A percentile compares a stretch with the other conserved stretches of the same genome.
phyloP scores from a whole-genome alignment of 2,113 vertebrate genomes.

The Nestor notabilis region DNA sequence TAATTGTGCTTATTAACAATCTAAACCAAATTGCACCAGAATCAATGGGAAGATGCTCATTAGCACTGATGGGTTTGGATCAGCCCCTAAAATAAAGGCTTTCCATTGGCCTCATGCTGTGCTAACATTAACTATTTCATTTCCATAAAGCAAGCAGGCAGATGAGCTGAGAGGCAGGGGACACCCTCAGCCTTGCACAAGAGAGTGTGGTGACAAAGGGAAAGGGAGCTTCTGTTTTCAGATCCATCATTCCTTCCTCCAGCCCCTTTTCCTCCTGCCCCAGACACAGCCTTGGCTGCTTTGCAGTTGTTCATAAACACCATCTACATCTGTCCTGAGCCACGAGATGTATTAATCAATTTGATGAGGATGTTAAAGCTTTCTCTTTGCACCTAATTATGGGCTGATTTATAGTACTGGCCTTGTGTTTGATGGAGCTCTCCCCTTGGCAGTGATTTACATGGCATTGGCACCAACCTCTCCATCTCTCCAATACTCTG shows the following conservation, averaged over 20 bases:
- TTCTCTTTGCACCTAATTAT: slow-evolving; percentile 82
- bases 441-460: slow-evolving; percentile 76
- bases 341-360: slow-evolving; percentile 78
- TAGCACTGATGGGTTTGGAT: not conserved
- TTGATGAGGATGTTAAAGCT: slow-evolving; percentile 82
- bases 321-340: slow-evolving; percentile 72
- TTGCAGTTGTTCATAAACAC: slow-evolving; percentile 66
- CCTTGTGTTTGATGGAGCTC: slow-evolving; percentile 73
- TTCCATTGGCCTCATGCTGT: not conserved
- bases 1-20: not conserved
- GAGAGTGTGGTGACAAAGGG: not conserved
- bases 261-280: not conserved
- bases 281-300: slow-evolving; percentile 4
- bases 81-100: not conserved
- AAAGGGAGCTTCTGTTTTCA: not conserved
- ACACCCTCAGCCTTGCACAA: not conserved
- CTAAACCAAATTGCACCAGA: not conserved
- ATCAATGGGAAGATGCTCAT: not conserved
- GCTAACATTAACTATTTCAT: not conserved
- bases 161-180: not conserved
- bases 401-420: slow-evolving; percentile 80
- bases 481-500: slow-evolving; percentile 61
- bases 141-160: not conserved
- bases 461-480: slow-evolving; percentile 60
- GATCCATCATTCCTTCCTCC: not conserved